A percentile compares a stretch with the other conserved stretches of the same genome.
These are phyloP conservation scores for Drosophila subpulchrella DNA, from an alignment of 1,140 invertebrate genomes.

Conservation along the genomic window DNA sequence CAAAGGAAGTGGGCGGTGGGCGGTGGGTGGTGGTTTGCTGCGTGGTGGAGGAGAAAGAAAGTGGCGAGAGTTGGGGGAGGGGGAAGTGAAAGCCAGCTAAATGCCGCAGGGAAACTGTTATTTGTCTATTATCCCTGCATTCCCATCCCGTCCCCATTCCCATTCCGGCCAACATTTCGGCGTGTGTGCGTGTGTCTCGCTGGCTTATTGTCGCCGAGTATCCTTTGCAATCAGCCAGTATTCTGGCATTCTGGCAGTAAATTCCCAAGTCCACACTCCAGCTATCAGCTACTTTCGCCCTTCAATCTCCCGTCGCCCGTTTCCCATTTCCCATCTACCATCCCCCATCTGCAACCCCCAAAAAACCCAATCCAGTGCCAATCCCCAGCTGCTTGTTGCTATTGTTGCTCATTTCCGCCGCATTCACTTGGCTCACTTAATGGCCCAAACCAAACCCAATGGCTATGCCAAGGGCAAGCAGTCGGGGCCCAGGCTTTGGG, in stretches of 20 bases:
- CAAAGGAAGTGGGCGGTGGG: conserved; percentile 41
- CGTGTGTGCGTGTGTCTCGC: conserved; percentile 36
- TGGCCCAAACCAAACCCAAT: conserved; percentile 54
- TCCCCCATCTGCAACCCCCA: neutral
- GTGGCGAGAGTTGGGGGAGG: conserved; percentile 5
- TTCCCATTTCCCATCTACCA: neutral
- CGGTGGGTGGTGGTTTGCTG: neutral
- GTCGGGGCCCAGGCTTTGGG: conserved; percentile 23
- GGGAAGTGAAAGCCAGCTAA: conserved; percentile 58
- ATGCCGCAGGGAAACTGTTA: conserved; percentile 80
- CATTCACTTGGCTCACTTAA: conserved; percentile 81
- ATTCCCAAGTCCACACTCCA: conserved; percentile 66
- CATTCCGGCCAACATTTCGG: conserved; percentile 34
- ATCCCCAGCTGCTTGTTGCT: conserved; percentile 74
- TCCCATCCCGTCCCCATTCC: conserved; percentile 51
- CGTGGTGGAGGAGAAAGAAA: conserved; percentile 14
- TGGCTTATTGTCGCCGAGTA: conserved; percentile 79
- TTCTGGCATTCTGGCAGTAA: conserved; percentile 66
- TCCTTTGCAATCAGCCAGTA: conserved; percentile 82
- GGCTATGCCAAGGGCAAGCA: conserved; percentile 23
- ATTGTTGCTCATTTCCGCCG: conserved; percentile 81
- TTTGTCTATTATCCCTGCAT: conserved; percentile 80
- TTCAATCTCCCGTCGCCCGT: conserved; percentile 14
- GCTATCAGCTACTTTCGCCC: conserved; percentile 64
- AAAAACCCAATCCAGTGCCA: conserved; percentile 1